These are phyloP conservation scores for Dendrocincla tyrannina DNA, from an alignment of 2,797 vertebrate species.

Conservation along the genomic window DNA sequence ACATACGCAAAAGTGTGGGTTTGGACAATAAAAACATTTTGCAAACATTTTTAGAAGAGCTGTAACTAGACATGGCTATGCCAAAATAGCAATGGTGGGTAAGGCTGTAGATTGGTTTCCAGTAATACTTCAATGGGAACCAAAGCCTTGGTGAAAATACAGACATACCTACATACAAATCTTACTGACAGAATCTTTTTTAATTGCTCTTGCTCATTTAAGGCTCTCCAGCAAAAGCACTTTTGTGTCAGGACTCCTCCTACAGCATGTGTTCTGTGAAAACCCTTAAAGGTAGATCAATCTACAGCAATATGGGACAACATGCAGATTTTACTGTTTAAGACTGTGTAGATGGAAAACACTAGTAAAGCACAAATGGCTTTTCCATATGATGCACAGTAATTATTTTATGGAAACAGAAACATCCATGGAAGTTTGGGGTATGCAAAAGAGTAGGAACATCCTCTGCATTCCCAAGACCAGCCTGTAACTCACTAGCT, in stretches of 20 bases:
- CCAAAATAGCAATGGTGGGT: background rate
- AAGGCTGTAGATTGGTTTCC: background rate
- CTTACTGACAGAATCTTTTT: background rate
- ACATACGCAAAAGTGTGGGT: background rate
- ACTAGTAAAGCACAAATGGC: background rate
- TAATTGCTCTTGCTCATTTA: background rate
- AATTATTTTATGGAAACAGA: background rate
- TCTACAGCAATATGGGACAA: background rate
- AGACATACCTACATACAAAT: background rate
- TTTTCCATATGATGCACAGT: background rate
- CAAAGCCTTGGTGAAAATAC: background rate
- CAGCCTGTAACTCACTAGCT: background rate
- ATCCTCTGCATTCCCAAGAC: background rate
- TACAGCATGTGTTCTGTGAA: accelerated
- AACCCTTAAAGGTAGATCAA: background rate
- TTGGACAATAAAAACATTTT: background rate
- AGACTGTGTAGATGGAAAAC: background rate
- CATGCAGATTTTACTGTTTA: background rate
- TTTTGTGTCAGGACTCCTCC: background rate
- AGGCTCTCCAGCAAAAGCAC: background rate
- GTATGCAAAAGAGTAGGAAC: background rate
- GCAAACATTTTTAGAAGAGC: background rate
- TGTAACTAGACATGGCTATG: background rate
- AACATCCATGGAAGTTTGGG: accelerated
- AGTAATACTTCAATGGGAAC: background rate